A percentile compares a stretch with the other conserved stretches of the same genome.
Conservation (phyloP, 2,113 vertebrate genomes). For the Rhabdomys dilectus region DNA sequence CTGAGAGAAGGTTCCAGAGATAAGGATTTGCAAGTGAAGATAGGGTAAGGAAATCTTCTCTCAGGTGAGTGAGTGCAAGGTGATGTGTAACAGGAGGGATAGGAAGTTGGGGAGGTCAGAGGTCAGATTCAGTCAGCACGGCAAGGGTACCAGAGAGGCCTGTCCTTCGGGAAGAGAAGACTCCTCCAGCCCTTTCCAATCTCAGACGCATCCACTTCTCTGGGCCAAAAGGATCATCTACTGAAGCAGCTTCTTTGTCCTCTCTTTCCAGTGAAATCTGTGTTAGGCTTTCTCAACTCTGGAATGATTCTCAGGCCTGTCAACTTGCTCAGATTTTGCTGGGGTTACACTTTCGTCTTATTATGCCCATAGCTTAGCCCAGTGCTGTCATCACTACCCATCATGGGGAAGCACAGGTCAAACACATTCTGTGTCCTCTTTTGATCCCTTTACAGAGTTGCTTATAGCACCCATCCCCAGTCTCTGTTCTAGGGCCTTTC, state of each 20-base stretch:
- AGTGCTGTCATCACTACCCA: neutral
- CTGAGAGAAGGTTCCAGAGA: constrained; percentile 43
- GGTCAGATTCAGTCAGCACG: neutral
- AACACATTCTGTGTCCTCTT: neutral
- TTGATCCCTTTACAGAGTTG: neutral
- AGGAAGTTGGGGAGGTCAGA: neutral
- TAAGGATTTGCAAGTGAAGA: neutral
- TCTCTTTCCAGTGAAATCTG: neutral
- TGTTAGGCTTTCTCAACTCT: neutral
- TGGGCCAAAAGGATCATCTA: neutral
- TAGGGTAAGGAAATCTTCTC: neutral
- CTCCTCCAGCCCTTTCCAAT: neutral
- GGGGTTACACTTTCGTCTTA: neutral
- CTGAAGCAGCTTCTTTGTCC: constrained; percentile 18
- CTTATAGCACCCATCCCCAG: neutral
- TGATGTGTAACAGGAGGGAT: neutral
- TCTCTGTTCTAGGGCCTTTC: constrained; percentile 10
- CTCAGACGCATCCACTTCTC: neutral
- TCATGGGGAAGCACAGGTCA: neutral
- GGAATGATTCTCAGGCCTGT: neutral
- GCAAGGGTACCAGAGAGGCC: neutral
- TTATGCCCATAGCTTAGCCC: neutral
- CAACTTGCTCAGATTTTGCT: constrained; percentile 25
- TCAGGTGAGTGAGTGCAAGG: constrained; percentile 11
- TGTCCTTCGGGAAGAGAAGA: neutral